A percentile compares a stretch with the other conserved stretches of the same genome.
Conservation (phyloP, 2,888 invertebrate species). For the Limnephilus rhombicus region DNA sequence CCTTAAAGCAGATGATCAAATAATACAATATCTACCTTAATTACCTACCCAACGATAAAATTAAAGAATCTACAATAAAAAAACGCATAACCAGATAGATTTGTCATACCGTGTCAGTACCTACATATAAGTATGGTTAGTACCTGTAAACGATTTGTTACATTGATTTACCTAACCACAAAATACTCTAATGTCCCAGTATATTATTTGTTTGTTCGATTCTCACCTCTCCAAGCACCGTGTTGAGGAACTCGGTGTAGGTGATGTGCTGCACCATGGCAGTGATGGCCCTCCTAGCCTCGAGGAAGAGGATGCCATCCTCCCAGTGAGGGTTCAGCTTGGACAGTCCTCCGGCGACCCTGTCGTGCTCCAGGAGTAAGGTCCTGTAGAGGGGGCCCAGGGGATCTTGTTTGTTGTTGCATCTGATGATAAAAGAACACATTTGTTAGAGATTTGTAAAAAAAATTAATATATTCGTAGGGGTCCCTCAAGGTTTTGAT, state of each 20-base stretch:
- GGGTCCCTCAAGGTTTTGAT: neutral
- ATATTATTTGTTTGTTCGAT: neutral
- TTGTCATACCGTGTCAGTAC: too few species aligned
- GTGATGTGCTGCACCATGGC: conserved; percentile 92
- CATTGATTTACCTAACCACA: neutral
- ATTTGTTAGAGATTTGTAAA: neutral
- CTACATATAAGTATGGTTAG: too few species aligned
- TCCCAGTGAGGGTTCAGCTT: conserved; percentile 88
- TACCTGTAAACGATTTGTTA: neutral
- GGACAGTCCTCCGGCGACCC: conserved; percentile 84
- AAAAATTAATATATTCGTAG: too few species aligned
- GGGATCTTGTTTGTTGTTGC: conserved; percentile 81
- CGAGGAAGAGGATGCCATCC: conserved; percentile 86
- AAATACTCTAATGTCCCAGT: neutral
- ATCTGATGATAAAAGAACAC: conserved; percentile 70
- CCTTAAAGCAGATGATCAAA: neutral
- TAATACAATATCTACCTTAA: neutral
- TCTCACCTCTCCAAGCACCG: conserved; percentile 84
- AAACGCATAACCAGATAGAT: too few species aligned
- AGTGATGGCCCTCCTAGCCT: conserved; percentile 85
- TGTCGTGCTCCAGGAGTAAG: conserved; percentile 87
- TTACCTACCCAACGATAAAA: too few species aligned
- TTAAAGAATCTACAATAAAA: too few species aligned
- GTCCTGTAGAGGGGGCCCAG: conserved; percentile 84
- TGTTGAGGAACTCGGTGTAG: conserved; percentile 89